Evolutionary conservation across 1,140 invertebrate species (phyloP).

Genomic region (Liolophura sinensis): DNA sequence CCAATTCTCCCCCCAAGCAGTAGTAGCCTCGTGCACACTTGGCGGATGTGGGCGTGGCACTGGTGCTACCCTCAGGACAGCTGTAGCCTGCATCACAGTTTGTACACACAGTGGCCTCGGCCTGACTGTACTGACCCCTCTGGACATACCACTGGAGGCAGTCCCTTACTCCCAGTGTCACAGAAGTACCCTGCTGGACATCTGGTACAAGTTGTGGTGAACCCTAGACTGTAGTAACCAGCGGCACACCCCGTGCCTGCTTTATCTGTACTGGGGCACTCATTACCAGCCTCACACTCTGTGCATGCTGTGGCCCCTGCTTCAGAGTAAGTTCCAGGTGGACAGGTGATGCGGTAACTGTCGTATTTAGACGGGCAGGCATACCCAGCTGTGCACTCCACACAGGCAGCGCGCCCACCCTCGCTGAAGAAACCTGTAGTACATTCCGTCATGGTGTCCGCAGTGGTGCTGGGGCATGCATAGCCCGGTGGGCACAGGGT

Average conservation of each 20-base stretch:
- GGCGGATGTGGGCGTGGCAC: slow-evolving; percentile 28
- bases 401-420: slow-evolving; percentile 37
- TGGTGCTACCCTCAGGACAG: slow-evolving; percentile 46
- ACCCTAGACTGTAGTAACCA: slow-evolving; percentile 47
- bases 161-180: slow-evolving; percentile 10
- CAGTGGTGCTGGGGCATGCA: slow-evolving; percentile 37
- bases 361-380: slow-evolving; percentile 44
- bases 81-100: slow-evolving; percentile 44
- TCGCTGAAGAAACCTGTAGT: slow-evolving; percentile 37
- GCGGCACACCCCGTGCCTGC: slow-evolving; percentile 33
- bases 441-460: slow-evolving; percentile 34
- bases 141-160: slow-evolving; percentile 39
- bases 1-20: slow-evolving; percentile 41
- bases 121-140: slow-evolving; percentile 42
- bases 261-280: slow-evolving; percentile 39
- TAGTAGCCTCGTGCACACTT: slow-evolving; percentile 47
- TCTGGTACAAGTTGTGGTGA: slow-evolving; percentile 33
- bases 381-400: slow-evolving; percentile 46
- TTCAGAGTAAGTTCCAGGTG: slow-evolving; percentile 39
- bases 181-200: slow-evolving; percentile 50
- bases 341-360: slow-evolving; percentile 29
- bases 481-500: slow-evolving; percentile 48
- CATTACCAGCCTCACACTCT: slow-evolving; percentile 42
- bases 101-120: slow-evolving; percentile 22
- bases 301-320: slow-evolving; percentile 38